Base-by-base conservation (phyloP, 2,797 vertebrate species). In the Acrossocheilus fasciatus region DNA sequence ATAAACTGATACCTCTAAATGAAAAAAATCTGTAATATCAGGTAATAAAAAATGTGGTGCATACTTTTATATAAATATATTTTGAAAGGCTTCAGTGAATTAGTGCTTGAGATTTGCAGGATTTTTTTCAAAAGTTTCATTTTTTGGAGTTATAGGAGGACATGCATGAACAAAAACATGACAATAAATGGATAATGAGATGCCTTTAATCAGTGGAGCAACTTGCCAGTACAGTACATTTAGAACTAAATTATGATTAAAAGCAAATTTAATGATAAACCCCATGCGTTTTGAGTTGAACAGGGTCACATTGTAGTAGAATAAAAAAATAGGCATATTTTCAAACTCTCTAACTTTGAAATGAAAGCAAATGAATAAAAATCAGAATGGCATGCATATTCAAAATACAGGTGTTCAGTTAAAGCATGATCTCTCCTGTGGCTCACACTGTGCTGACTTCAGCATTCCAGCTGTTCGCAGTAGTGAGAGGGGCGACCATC, bases 371-470 rank as follows among this genome's bases (percentile, higher is more conserved):
- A 17, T 26, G 17, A 74, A 34, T 47, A 12, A 26, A 62, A 41
- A 47, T 23, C 6, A 8, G 9, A 64, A 77, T 26, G 34, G 43
- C 30, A 76, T 77, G 45, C 59, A 68, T 77, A 77, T 77, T 54
- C 6, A 84, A 54, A 77, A n/a, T 77, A 30, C 82, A 75, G 82
- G 78, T 84, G 69, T 81, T 70, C 14, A 64, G 82, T 47, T 68
- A 57, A 62, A 70, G 18, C 4, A 14, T 2, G 23, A 81, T 75
- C 10, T 52, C 82, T 36, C 36, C 69, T 73, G 81, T 39, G 68
- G 45, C 70, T 59, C 23, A 23, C 18, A 34, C 47, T 57, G 11
- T 50, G 82, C 70, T 66, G 50, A 69, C 82, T 23, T 85, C 73
- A 6, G 62, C n/a, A 26, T 17, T 69, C 59, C 83, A 84, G 86